These are phyloP conservation scores for Dicycla oo DNA, from an alignment of 2,888 invertebrate genomes.

Conservation along the genomic window DNA sequence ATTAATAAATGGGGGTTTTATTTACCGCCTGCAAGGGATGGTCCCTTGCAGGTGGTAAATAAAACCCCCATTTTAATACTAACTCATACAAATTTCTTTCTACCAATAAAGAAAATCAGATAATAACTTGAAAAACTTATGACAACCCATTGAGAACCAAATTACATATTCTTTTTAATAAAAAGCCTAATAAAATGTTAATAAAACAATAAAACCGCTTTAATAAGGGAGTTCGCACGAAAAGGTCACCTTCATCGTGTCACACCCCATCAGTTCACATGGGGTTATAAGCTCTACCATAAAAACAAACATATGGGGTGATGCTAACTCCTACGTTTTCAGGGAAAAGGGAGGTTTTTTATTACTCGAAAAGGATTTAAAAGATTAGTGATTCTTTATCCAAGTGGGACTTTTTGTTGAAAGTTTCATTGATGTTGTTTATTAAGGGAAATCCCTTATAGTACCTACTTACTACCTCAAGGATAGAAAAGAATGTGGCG, in stretches of 20 bases:
- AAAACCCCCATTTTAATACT: conserved; percentile 10
- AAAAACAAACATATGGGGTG: conserved; percentile 44
- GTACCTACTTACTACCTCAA: background rate
- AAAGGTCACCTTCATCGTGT: conserved; percentile 57
- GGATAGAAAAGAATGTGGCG: background rate
- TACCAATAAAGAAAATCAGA: conserved; percentile 6
- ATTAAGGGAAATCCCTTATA: background rate
- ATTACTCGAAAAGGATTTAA: conserved; percentile 21
- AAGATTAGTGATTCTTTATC: conserved; percentile 18
- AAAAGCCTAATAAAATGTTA: conserved; percentile 54
- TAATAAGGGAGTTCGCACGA: conserved; percentile 27
- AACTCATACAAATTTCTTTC: background rate
- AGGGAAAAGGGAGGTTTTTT: conserved; percentile 18
- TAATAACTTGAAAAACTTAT: conserved; percentile 27
- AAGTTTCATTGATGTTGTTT: background rate
- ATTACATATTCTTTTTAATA: conserved; percentile 39
- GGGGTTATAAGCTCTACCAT: conserved; percentile 44
- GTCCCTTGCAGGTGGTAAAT: too few species aligned
- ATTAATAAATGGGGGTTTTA: background rate
- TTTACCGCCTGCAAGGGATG: too few species aligned
- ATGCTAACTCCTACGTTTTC: conserved; percentile 35
- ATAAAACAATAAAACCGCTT: conserved; percentile 44
- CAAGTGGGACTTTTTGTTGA: background rate
- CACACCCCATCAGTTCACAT: conserved; percentile 50
- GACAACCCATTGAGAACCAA: conserved; percentile 19